Percentiles rank a stretch among this genome's conserved stretches.
Evolutionary conservation across 1,140 invertebrate genomes (phyloP).

Genomic region (Drosophila teissieri): DNA sequence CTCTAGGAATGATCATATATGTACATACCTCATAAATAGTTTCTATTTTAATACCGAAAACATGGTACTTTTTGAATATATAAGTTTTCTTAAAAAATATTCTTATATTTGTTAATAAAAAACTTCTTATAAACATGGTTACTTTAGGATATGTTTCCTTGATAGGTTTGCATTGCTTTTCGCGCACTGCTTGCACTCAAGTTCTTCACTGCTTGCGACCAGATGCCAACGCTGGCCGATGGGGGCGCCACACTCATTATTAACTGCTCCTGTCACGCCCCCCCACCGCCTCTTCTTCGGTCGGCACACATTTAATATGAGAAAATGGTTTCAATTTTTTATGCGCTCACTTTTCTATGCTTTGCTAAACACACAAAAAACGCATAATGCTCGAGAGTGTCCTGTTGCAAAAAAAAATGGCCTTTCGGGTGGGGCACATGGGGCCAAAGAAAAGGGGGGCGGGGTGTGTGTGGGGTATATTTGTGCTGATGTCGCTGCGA

Average conservation of each 20-base stretch:
- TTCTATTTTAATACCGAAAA: too few species aligned
- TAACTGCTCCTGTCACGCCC: conserved; percentile 52
- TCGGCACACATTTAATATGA: conserved; percentile 81
- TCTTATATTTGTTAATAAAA: too few species aligned
- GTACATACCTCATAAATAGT: too few species aligned
- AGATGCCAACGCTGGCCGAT: conserved; percentile 6
- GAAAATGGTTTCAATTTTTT: conserved; percentile 81
- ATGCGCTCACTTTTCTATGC: conserved; percentile 62
- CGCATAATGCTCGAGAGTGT: conserved; percentile 36
- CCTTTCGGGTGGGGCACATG: background rate
- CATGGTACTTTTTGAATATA: too few species aligned
- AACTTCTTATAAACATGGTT: too few species aligned
- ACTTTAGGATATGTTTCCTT: too few species aligned
- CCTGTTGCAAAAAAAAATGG: background rate
- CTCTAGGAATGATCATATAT: too few species aligned
- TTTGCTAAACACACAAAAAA: conserved; percentile 55
- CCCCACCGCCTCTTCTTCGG: conserved; percentile 21
- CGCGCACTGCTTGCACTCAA: background rate
- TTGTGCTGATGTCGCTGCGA: conserved; percentile 71
- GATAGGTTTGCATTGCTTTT: background rate
- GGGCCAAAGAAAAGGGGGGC: conserved; percentile 1
- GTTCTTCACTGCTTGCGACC: conserved; percentile 1
- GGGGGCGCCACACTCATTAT: conserved; percentile 54
- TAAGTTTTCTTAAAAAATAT: too few species aligned
- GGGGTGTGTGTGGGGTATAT: background rate